Base-by-base conservation (phyloP, 2,113 vertebrate genomes). In the Dissostichus mawsoni region DNA sequence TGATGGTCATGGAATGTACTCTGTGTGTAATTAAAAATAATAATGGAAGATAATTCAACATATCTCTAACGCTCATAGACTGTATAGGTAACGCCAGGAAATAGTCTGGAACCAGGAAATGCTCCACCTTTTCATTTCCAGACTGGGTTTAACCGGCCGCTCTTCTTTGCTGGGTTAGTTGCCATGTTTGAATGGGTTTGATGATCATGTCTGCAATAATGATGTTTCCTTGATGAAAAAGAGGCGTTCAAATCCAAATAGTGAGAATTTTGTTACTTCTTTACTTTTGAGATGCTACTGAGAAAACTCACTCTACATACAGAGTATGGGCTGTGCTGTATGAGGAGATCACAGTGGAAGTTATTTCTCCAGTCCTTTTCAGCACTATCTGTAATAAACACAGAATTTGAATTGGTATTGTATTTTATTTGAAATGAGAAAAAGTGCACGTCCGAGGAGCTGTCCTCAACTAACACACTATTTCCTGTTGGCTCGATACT, bases 321-420 rank as follows among this genome's bases (percentile, higher is more conserved):
- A 5, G 6, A 4, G 57, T 23, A n/a, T 59, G 25, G 69, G 45
- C 69, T 45, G 51, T 73, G 52, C 47, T 20, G 13, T 71, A 6
- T 5, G 33, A 63, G 48, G 33, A 9, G 8, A 20, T 63, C 36
- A 20, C 48, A 57, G 50, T 50, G 50, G n/a, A 53, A 5, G 36
- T 14, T 14, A 23, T 61, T 61, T n/a, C 3, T 59, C 13, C 11
- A 1, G 16, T 74, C 3, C 41, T 44, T 61, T 13, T 53, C 33
- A 53, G 11, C 44, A 50, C 53, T 45, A 25, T 58, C 44, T 64
- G 25, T 65, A 67, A 67, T 73, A 73, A 74, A 79, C 17, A 44
- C 18, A 23, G n/a, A 14, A 20, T 58, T 18, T 61, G 18, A 44
- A 18, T 61, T 44, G 17, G 10, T 10, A 8, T 56, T 29, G 57